Percentiles rank a stretch among this genome's conserved stretches.
Conservation (phyloP, 2,797 vertebrate genomes). For the Holocentrus rufus region DNA sequence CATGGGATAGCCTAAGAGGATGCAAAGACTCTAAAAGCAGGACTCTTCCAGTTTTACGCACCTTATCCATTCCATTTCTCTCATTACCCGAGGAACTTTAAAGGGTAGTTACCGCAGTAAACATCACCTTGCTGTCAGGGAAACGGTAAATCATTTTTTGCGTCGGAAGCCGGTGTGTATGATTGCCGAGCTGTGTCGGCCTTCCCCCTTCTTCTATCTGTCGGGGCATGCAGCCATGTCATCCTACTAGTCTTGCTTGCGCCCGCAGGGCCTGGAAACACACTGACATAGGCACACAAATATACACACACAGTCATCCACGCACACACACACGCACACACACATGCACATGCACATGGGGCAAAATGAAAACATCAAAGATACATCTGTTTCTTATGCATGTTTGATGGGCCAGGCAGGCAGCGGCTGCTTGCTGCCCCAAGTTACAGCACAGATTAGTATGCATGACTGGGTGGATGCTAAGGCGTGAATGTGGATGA, state of each 20-base stretch:
- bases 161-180: background rate
- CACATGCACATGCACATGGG: conserved; percentile 34
- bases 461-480: conserved; percentile 56
- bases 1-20: background rate
- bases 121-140: background rate
- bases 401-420: conserved; percentile 74
- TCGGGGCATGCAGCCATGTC: conserved; percentile 67
- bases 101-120: background rate
- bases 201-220: conserved; percentile 54
- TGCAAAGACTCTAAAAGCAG: background rate
- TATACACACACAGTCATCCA: conserved; percentile 21
- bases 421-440: conserved; percentile 63
- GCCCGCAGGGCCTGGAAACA: conserved; percentile 61
- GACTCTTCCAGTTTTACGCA: background rate
- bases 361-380: conserved; percentile 72
- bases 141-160: conserved; percentile 21
- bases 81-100: background rate
- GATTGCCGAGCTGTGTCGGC: conserved; percentile 28
- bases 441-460: conserved; percentile 51
- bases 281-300: conserved; percentile 44
- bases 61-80: background rate
- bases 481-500: conserved; percentile 32
- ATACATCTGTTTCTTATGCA: conserved; percentile 77
- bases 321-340: conserved; percentile 39
- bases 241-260: conserved; percentile 35